Evolutionary conservation across 2,888 invertebrate genomes (phyloP).

Genomic region (Drosophila yooni): DNA sequence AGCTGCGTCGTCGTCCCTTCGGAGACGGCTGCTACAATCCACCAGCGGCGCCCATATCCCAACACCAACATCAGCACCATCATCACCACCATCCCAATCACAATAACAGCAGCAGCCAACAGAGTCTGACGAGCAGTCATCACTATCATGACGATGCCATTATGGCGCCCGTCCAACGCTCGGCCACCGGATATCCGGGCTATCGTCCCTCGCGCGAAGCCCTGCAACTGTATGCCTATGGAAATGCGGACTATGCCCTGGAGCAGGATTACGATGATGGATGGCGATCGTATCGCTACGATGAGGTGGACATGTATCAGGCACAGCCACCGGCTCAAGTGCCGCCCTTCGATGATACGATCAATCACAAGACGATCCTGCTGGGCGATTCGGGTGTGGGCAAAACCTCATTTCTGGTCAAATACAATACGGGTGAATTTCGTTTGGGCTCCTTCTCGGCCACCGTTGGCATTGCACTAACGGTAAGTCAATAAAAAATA

Average conservation of each 20-base stretch:
- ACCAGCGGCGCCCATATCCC: constrained; percentile 67
- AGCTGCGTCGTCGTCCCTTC: constrained; percentile 76
- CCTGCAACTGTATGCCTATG: constrained; percentile 86
- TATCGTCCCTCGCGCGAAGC: constrained; percentile 91
- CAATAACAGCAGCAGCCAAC: constrained; percentile 59
- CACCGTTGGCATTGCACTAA: constrained; percentile 97
- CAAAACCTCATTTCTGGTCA: constrained; percentile 95
- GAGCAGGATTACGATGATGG: constrained; percentile 81
- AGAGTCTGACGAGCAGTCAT: constrained; percentile 70
- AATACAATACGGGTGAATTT: constrained; percentile 97
- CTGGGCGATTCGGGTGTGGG: constrained; percentile 97
- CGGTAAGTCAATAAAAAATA: constrained; percentile 89
- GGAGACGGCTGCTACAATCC: constrained; percentile 79
- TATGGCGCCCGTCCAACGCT: constrained; percentile 74
- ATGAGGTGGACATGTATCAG: constrained; percentile 82
- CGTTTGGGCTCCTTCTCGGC: constrained; percentile 96
- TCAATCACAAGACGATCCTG: constrained; percentile 94
- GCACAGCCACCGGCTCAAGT: constrained; percentile 56
- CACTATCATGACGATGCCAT: constrained; percentile 70
- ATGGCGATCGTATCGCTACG: constrained; percentile 85
- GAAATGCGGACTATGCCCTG: constrained; percentile 74
- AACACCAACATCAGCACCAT: constrained; percentile 53
- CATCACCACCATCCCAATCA: constrained; percentile 63
- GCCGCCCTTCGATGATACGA: constrained; percentile 86
- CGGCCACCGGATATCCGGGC: constrained; percentile 92